Percentiles rank a stretch among this genome's conserved stretches.
These are phyloP conservation scores for Stenotaenia linearis DNA, from an alignment of 2,888 invertebrate genomes.

Conservation along the genomic window DNA sequence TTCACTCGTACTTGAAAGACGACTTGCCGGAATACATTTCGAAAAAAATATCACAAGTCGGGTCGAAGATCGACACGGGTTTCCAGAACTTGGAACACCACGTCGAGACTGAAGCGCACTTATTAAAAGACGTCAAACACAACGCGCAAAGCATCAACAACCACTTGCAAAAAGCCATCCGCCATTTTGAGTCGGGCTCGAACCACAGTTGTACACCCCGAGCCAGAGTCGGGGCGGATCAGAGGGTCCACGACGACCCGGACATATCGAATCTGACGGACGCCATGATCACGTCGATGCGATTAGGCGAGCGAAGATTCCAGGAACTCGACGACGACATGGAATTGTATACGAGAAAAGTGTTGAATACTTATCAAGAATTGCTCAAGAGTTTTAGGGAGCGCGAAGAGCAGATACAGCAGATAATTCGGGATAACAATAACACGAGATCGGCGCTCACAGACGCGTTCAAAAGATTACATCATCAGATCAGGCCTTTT, in stretches of 20 bases:
- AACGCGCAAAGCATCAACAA: background rate
- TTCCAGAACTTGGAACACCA: slow-evolving; percentile 1
- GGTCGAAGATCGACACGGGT: background rate
- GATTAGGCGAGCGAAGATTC: slow-evolving; percentile 36
- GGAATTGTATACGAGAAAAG: slow-evolving; percentile 47
- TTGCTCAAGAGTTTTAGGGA: slow-evolving; percentile 55
- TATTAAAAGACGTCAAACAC: background rate
- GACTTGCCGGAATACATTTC: slow-evolving; percentile 29
- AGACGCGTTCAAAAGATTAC: slow-evolving; percentile 48
- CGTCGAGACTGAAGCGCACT: background rate
- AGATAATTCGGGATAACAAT: slow-evolving; percentile 55
- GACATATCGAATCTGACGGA: slow-evolving; percentile 35
- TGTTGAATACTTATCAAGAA: slow-evolving; percentile 60
- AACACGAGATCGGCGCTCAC: slow-evolving; percentile 51
- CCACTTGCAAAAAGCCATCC: background rate
- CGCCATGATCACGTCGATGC: slow-evolving; percentile 31
- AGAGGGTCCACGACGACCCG: background rate
- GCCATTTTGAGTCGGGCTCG: background rate
- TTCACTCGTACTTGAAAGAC: slow-evolving; percentile 33
- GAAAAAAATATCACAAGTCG: slow-evolving; percentile 27
- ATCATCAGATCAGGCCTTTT: slow-evolving; percentile 37
- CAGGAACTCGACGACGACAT: slow-evolving; percentile 38
- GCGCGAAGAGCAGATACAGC: slow-evolving; percentile 50
- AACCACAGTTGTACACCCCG: background rate
- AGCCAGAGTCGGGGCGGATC: slow-evolving; percentile 24